Evolutionary conservation across 2,888 invertebrate species (phyloP).

Genomic region (Drosophila suboccidentalis): DNA sequence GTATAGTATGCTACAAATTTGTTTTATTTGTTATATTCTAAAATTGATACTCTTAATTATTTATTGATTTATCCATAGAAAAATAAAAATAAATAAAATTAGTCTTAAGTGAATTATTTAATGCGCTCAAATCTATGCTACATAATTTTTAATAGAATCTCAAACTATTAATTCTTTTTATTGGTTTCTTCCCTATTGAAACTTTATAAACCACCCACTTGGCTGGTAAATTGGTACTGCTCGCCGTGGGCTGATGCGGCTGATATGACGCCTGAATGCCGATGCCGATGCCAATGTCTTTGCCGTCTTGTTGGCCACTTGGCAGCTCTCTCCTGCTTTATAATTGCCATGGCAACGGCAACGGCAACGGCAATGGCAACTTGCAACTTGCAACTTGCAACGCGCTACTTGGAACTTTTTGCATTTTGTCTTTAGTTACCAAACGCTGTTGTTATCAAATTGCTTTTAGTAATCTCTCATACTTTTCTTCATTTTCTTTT

Average conservation of each 20-base stretch:
- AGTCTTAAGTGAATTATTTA: neutral
- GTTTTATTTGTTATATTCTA: too few species aligned
- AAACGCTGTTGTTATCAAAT: slow-evolving; percentile 68
- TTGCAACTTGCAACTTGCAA: slow-evolving; percentile 15
- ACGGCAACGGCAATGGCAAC: slow-evolving; percentile 4
- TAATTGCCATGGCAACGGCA: slow-evolving; percentile 69
- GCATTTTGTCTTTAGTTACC: slow-evolving; percentile 53
- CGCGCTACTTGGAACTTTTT: slow-evolving; percentile 38
- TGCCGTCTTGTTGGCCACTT: slow-evolving; percentile 50
- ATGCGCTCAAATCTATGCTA: neutral
- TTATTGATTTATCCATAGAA: too few species aligned
- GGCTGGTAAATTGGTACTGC: slow-evolving; percentile 11
- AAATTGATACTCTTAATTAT: too few species aligned
- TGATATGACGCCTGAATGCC: slow-evolving; percentile 45
- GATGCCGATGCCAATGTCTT: slow-evolving; percentile 53
- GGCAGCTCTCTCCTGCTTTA: slow-evolving; percentile 51
- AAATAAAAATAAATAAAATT: too few species aligned
- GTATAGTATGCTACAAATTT: too few species aligned
- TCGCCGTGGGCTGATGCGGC: slow-evolving; percentile 35
- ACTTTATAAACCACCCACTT: slow-evolving; percentile 19
- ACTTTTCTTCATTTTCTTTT: slow-evolving; percentile 17
- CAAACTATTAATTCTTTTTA: neutral
- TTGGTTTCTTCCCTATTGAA: neutral
- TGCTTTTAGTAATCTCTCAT: slow-evolving; percentile 71
- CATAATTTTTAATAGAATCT: neutral